Percentiles rank a stretch among this genome's conserved stretches.
phyloP scores from a whole-genome alignment of 2,113 vertebrate genomes.

The Dipodomys stephensi region DNA sequence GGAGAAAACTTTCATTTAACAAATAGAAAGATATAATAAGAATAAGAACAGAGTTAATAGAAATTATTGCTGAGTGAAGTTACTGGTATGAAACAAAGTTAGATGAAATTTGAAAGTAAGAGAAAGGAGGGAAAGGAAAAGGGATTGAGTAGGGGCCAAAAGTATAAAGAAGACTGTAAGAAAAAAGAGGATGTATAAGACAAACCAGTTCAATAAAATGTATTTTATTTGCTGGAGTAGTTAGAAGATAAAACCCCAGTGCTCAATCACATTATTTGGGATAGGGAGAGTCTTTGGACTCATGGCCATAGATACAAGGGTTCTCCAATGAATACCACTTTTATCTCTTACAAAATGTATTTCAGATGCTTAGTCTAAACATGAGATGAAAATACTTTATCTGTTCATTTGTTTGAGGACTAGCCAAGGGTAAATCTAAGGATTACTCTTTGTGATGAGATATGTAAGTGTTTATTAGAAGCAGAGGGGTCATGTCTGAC shows the following conservation, averaged over 20 bases:
- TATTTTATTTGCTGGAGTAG: slow-evolving; percentile 12
- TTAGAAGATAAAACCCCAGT: slow-evolving; percentile 6
- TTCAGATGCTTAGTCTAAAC: slow-evolving; percentile 21
- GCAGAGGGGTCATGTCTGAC: neutral
- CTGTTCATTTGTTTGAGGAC: neutral
- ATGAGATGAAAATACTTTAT: neutral
- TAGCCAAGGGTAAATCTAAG: neutral
- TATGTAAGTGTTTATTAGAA: neutral
- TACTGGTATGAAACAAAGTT: neutral
- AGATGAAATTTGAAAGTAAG: slow-evolving; percentile 9
- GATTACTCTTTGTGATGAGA: neutral
- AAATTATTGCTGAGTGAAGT: neutral
- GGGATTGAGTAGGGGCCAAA: neutral
- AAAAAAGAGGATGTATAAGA: neutral
- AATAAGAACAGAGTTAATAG: neutral
- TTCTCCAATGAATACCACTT: neutral
- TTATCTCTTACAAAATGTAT: neutral
- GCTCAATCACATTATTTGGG: neutral
- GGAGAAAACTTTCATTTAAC: neutral
- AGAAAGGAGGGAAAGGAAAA: neutral
- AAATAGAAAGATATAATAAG: neutral
- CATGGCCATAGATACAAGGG: too few species aligned
- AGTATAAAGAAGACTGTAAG: neutral
- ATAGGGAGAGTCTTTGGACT: neutral
- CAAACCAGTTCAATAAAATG: neutral